Base-by-base conservation (phyloP, 2,888 invertebrate genomes). In the Ochlodes sylvanus region DNA sequence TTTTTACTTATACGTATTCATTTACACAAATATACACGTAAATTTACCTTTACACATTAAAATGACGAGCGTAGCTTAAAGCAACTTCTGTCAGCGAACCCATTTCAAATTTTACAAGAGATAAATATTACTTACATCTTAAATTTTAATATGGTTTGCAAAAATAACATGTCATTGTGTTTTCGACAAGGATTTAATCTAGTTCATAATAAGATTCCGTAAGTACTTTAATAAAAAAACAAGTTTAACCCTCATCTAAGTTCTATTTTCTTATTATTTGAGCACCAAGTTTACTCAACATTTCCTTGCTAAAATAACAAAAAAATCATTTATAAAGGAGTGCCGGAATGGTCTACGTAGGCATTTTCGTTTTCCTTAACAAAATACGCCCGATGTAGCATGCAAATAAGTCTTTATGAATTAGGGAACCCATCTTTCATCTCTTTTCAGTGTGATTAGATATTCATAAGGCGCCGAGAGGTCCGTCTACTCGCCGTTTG, bases 361-460 rank as follows among this genome's bases (percentile, higher is more conserved):
- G n/a, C 7, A n/a, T 32, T 69, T 66, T 73, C 62, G 70, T 71
- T 74, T 76, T 76, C 76, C 72, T 73, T 72, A 70, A 74, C 76
- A 79, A 79, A 83, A 82, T 75, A 81, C 73, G 75, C 70, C 72
- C 75, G 77, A 78, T 79, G 80, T 79, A 76, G 77, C 82, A 83
- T 83, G 80, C 85, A 86, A 86, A 88, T 86, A 87, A 83, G 87
- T 87, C 85, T 79, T 81, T 77, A 75, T 79, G 83, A 86, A 88
- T 90, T 88, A 88, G 80, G 82, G 75, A 79, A 83, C 80, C 79
- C 83, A 88, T 90, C 86, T 87, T 86, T 89, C 87, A 88, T 87
- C 83, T 85, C 79, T 80, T 79, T 86, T 86, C 85, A 77, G 76
- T 80, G 73, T 82, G 85, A 89, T 90, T 88, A 88, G 87, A 81